A percentile compares a stretch with the other conserved stretches of the same genome.
Conservation (phyloP, 1,140 invertebrate genomes). For the Dermatophagoides farinae region DNA sequence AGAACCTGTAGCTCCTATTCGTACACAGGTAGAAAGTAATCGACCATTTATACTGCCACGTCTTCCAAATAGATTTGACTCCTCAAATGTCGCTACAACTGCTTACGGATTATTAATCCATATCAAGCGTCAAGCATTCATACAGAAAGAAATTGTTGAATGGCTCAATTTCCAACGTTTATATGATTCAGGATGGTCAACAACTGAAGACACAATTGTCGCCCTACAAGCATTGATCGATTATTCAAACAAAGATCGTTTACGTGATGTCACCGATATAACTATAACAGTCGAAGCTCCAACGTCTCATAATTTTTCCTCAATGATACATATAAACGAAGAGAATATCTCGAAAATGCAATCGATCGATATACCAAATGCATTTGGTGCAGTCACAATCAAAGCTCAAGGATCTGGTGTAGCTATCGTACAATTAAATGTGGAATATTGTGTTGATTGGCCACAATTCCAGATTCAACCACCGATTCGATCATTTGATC, state of each 20-base stretch:
- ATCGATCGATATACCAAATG: conserved; percentile 60
- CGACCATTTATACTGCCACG: conserved; percentile 70
- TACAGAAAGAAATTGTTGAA: conserved; percentile 60
- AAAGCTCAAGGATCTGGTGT: conserved; percentile 71
- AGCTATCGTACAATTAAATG: conserved; percentile 73
- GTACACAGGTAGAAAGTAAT: conserved; percentile 66
- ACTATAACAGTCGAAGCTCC: conserved; percentile 62
- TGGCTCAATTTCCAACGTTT: conserved; percentile 81
- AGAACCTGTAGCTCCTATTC: conserved; percentile 48
- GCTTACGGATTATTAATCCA: conserved; percentile 77
- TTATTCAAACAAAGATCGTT: conserved; percentile 59
- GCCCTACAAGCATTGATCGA: conserved; percentile 72
- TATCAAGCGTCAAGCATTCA: conserved; percentile 53
- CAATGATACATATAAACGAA: conserved; percentile 44
- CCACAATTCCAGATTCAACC: conserved; percentile 61
- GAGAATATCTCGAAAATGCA: conserved; percentile 53
- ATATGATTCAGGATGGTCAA: conserved; percentile 80
- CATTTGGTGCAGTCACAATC: conserved; percentile 76
- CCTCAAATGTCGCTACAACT: conserved; percentile 74
- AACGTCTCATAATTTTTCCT: conserved; percentile 41
- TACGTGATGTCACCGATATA: conserved; percentile 66
- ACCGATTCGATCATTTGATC: conserved; percentile 50
- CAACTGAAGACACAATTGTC: conserved; percentile 73
- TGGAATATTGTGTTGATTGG: conserved; percentile 85
- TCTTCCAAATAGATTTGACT: conserved; percentile 64